phyloP scores from a whole-genome alignment of 2,888 invertebrate species.

The Miltochrista miniata region DNA sequence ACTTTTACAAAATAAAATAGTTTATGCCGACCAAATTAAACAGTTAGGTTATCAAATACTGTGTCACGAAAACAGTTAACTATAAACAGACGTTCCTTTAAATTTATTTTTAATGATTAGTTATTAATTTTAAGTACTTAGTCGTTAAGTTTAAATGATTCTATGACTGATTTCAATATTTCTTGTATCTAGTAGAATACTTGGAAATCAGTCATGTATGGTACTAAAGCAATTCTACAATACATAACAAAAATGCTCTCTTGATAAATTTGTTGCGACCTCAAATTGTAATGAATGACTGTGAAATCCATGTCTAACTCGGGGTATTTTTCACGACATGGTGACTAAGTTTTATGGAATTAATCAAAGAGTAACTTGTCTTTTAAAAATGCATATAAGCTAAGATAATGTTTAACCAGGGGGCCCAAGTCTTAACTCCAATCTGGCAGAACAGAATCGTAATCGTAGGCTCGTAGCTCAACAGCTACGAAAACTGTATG shows the following conservation, averaged over 20 bases:
- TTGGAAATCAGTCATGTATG: slow-evolving; percentile 14
- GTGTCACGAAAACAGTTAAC: slow-evolving; percentile 39
- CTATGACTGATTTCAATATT: slow-evolving; percentile 26
- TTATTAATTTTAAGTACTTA: slow-evolving; percentile 20
- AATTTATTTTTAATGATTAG: slow-evolving; percentile 18
- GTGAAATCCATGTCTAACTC: not conserved
- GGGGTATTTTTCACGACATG: not conserved
- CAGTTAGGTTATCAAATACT: slow-evolving; percentile 31
- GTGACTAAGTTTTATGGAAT: too few relatives aligned
- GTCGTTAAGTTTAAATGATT: slow-evolving; percentile 34
- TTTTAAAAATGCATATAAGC: too few relatives aligned
- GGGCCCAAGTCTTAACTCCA: too few relatives aligned
- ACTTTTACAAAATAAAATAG: slow-evolving; percentile 35
- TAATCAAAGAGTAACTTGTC: too few relatives aligned
- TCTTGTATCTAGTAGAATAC: slow-evolving; percentile 15
- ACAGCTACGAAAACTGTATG: too few relatives aligned
- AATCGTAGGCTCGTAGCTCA: too few relatives aligned
- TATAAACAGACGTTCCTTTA: slow-evolving; percentile 48
- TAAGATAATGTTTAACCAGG: too few relatives aligned
- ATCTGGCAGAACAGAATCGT: too few relatives aligned
- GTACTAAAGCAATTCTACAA: slow-evolving; percentile 2
- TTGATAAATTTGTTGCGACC: not conserved
- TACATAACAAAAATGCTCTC: slow-evolving; percentile 7
- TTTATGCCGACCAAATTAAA: slow-evolving; percentile 61
- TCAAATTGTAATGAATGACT: slow-evolving; percentile 2